Percentiles rank a stretch among this genome's conserved stretches.
Evolutionary conservation across 2,113 vertebrate species (phyloP).

Genomic region (Caracal caracal): DNA sequence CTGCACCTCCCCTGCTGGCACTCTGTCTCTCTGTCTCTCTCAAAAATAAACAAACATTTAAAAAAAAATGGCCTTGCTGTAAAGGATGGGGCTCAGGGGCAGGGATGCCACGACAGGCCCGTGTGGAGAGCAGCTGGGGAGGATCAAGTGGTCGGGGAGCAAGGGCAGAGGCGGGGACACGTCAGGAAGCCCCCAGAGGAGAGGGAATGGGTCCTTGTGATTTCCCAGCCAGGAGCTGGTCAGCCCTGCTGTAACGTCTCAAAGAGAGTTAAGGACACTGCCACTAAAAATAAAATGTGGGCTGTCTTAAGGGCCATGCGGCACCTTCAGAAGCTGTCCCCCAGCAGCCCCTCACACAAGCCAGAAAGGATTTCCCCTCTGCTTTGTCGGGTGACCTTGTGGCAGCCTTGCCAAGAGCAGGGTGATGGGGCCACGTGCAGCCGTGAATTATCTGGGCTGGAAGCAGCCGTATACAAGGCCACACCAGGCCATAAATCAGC

Average conservation of each 20-base stretch:
- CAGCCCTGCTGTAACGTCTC: not conserved
- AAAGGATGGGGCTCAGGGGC: not conserved
- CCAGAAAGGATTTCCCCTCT: not conserved
- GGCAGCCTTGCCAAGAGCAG: constrained; percentile 71
- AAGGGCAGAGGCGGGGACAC: not conserved
- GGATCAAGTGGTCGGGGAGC: not conserved
- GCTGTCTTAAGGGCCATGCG: not conserved
- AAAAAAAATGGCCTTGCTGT: too few species aligned
- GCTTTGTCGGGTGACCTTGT: not conserved
- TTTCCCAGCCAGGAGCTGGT: not conserved
- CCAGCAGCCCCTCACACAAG: not conserved
- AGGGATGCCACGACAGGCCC: accelerated
- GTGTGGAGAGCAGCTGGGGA: not conserved
- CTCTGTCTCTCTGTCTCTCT: too few species aligned
- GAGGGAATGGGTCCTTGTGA: accelerated
- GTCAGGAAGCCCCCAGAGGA: accelerated
- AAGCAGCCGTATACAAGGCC: constrained; percentile 77
- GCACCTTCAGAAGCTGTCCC: not conserved
- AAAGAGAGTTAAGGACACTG: not conserved
- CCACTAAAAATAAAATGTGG: not conserved
- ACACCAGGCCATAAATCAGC: constrained; percentile 74
- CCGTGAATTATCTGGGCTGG: constrained; percentile 78
- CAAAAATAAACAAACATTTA: too few species aligned
- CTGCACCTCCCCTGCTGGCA: too few species aligned
- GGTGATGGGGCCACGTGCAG: constrained; percentile 69